Evolutionary conservation across 2,113 vertebrate genomes (phyloP).

Genomic region (Oplegnathus fasciatus): DNA sequence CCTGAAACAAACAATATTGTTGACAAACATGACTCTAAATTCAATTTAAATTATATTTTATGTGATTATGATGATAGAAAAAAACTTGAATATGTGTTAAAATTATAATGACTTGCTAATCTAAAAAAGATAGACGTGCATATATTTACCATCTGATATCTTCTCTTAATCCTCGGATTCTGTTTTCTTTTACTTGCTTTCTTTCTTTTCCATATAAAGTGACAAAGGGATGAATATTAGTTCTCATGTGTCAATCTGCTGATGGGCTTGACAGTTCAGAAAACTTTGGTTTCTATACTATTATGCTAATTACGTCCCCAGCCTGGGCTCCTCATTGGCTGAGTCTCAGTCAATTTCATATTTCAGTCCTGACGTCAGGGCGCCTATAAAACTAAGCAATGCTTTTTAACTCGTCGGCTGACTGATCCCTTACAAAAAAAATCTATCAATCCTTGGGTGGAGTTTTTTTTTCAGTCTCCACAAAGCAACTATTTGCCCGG

Average conservation of each 20-base stretch:
- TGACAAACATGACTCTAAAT: neutral
- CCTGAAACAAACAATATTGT: neutral
- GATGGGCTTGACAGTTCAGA: conserved; percentile 86
- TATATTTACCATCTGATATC: conserved; percentile 29
- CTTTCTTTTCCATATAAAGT: conserved; percentile 11
- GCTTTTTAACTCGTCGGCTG: conserved; percentile 97
- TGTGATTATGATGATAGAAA: neutral
- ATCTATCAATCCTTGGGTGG: conserved; percentile 86
- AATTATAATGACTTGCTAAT: neutral
- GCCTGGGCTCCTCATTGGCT: conserved; percentile 89
- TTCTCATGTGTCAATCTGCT: conserved; percentile 89
- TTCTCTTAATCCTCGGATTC: neutral
- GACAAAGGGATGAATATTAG: conserved; percentile 75
- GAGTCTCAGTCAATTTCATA: conserved; percentile 89
- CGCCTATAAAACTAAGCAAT: conserved; percentile 97
- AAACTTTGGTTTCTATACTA: conserved; percentile 92
- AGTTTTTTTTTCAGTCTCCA: conserved; percentile 78
- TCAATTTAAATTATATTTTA: neutral
- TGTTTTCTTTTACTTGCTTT: conserved; percentile 13
- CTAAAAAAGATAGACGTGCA: neutral
- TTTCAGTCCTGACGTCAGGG: conserved; percentile 92
- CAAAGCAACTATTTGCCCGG: conserved; percentile 85
- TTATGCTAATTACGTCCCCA: conserved; percentile 92
- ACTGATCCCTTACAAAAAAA: conserved; percentile 88
- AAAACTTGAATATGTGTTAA: neutral